Evolutionary conservation across 2,888 invertebrate genomes (phyloP), one percentile per base, ranked within the genome.

Genomic region (Gastracanthus pulcherrimus): DNA sequence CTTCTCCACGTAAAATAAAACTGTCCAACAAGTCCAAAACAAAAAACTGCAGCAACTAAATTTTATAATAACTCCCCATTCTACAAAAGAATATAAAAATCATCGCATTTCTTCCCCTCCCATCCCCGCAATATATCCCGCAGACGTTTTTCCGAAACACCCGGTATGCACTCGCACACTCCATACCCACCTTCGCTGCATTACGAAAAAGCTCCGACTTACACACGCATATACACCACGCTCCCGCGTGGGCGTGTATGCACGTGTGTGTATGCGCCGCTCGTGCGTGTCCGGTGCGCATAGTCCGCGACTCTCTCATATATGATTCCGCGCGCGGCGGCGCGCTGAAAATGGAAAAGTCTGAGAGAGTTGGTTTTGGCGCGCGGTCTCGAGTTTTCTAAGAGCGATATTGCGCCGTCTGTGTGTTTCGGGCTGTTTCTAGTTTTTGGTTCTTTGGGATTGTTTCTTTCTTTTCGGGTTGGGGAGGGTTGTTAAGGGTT

Each of bases 171-270:
- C 11, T 34, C 16, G 7, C 9, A 23, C 9, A 51, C n/a, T n/a
- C n/a, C 9, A 55, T 23, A 26, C 19, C 19, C n/a, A 51, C 51
- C 13, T 13, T 45, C n/a, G 1, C n/a, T n/a, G 45, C 51, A 23
- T 70, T 70, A 51, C 34, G 26, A 38, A 71, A 71, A 58, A 55
- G 58, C 58, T 26, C 51, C 2, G 26, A n/a, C n/a, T n/a, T 55
- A 26, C 26, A 26, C 51, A 23, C 51, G 51, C n/a, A n/a, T n/a
- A n/a, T n/a, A n/a, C n/a, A n/a, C n/a, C n/a, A n/a, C n/a, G n/a
- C n/a, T 55, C 38, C 38, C 36, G 38, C 48, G 38, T 71, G 71
- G 31, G 74, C 34, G 41, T 34, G 74, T 19, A 16, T 5, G 23
- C 19, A 34, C 31, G 11, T 26, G 31, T 60, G 62, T n/a, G 34